Conservation (phyloP, 1,140 invertebrate genomes). For the Chironomus striatipennis region DNA sequence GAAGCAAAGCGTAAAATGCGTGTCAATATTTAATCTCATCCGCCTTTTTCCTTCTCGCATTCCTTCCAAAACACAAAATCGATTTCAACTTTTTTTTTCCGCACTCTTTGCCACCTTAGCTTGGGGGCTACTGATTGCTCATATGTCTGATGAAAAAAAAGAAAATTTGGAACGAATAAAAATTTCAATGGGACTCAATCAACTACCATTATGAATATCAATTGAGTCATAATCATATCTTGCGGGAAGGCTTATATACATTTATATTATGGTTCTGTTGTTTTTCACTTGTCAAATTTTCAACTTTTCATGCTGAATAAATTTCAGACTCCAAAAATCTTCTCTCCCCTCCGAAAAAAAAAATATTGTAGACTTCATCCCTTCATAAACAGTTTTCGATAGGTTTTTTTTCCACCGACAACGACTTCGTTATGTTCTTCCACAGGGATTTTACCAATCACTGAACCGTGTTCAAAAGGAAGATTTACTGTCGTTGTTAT, state of each 20-base stretch:
- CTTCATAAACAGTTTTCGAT: not conserved
- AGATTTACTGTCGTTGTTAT: conserved; percentile 11
- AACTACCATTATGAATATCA: conserved; percentile 19
- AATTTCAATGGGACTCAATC: conserved; percentile 20
- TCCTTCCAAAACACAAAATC: too few species aligned
- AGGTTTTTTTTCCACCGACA: not conserved
- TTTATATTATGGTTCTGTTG: not conserved
- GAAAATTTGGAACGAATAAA: not conserved
- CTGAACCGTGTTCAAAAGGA: not conserved
- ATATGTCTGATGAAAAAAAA: too few species aligned
- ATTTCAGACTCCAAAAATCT: conserved; percentile 10
- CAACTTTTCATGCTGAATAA: not conserved
- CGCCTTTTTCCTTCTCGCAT: not conserved
- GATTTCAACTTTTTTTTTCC: too few species aligned
- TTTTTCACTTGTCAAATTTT: not conserved
- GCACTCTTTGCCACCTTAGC: not conserved
- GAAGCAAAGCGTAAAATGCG: not conserved
- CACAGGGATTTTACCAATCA: not conserved
- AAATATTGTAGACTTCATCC: not conserved
- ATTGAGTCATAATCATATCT: conserved; percentile 22
- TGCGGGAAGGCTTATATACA: not conserved
- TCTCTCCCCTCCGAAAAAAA: not conserved
- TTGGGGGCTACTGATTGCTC: not conserved
- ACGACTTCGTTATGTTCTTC: too few species aligned
- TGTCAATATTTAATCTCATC: conserved; percentile 9